Evolutionary conservation across 2,888 invertebrate species (phyloP).

Genomic region (Brassicogethes aeneus): DNA sequence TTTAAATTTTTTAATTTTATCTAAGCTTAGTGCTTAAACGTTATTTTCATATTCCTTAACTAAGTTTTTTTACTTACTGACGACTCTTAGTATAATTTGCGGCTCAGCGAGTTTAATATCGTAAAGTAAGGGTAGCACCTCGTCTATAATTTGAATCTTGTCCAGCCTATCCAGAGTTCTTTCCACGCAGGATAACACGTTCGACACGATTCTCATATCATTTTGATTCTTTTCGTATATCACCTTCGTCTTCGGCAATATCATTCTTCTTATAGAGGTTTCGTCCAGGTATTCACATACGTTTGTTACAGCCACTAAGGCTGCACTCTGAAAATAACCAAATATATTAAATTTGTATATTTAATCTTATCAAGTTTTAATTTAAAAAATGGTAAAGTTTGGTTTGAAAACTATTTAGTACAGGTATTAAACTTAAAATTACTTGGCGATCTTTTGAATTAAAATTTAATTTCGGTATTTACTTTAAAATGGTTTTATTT

Average conservation of each 20-base stretch:
- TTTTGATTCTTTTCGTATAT: constrained; percentile 71
- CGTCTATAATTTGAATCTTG: constrained; percentile 78
- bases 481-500: no score
- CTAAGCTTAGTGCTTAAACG: no score
- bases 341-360: no score
- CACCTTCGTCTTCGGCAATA: constrained; percentile 73
- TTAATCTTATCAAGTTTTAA: no score
- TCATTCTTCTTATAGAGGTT: constrained; percentile 65
- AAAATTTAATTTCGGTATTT: no score
- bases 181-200: constrained; percentile 71
- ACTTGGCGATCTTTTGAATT: no score
- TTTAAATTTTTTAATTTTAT: no score
- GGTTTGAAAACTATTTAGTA: no score
- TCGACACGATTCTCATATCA: constrained; percentile 72
- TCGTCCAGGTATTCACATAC: constrained; percentile 80
- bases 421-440: no score
- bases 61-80: constrained; percentile 81
- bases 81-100: constrained; percentile 79
- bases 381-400: no score
- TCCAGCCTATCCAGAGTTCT: constrained; percentile 77
- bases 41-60: no score
- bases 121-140: constrained; percentile 81
- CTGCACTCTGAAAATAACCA: constrained; percentile 69
- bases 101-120: constrained; percentile 82
- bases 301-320: constrained; percentile 77